Percentiles rank a stretch among this genome's conserved stretches.
Evolutionary conservation across 2,797 vertebrate genomes (phyloP).

Genomic region (Sebastiscus albofasciatus): DNA sequence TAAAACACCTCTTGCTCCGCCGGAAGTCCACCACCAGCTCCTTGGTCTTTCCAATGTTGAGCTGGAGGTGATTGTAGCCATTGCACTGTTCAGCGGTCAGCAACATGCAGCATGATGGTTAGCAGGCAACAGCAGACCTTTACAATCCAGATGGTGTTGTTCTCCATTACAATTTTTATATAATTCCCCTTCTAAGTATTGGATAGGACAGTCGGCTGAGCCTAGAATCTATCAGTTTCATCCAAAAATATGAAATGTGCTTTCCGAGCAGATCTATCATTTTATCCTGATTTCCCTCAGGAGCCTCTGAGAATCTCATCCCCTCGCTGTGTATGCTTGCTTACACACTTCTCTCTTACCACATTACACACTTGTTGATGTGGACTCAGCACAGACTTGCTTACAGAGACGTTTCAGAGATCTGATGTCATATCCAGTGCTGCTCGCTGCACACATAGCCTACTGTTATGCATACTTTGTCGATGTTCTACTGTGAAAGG

Average conservation of each 20-base stretch:
- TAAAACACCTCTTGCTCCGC: too few species aligned
- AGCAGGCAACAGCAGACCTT: conserved; percentile 16
- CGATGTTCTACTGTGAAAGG: conserved; percentile 50
- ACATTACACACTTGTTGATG: conserved; percentile 72
- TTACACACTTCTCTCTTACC: conserved; percentile 65
- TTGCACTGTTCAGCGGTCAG: conserved; percentile 2
- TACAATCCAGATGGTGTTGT: conserved; percentile 32
- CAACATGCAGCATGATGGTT: conserved; percentile 21
- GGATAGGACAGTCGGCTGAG: conserved; percentile 30
- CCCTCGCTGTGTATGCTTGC: conserved; percentile 43
- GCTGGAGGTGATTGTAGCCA: not conserved
- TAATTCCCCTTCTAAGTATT: conserved; percentile 40
- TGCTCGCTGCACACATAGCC: conserved; percentile 39
- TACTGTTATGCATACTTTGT: conserved; percentile 53
- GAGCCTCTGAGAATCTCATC: conserved; percentile 68
- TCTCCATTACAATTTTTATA: conserved; percentile 43
- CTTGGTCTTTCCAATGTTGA: too few species aligned
- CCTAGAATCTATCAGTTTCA: conserved; percentile 36
- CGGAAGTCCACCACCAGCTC: too few species aligned
- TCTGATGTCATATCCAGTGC: conserved; percentile 74
- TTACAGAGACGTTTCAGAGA: conserved; percentile 70
- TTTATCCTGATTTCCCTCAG: conserved; percentile 70
- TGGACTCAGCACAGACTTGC: conserved; percentile 71
- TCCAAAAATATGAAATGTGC: conserved; percentile 59
- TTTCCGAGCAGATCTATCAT: conserved; percentile 54